Conservation (phyloP, 1,140 invertebrate genomes). For the Dendroctonus valens region DNA sequence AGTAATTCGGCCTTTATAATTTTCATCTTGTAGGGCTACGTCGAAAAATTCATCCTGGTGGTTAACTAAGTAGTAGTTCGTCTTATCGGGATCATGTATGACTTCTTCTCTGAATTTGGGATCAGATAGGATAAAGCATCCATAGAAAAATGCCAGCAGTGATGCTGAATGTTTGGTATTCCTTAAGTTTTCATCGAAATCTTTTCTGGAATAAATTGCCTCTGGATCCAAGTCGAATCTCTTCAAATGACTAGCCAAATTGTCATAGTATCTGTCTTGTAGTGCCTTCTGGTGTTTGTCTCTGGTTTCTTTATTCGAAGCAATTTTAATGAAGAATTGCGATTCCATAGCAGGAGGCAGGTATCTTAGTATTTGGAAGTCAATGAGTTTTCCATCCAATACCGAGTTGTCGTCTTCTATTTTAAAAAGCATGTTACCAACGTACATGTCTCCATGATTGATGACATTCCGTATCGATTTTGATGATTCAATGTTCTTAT, state of each 20-base stretch:
- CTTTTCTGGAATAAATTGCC: background rate
- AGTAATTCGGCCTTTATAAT: no score
- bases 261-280: background rate
- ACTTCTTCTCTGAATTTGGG: no score
- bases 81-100: no score
- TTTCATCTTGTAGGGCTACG: no score
- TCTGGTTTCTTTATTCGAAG: background rate
- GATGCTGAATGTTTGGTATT: no score
- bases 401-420: background rate
- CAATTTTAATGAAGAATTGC: background rate
- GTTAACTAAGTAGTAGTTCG: no score
- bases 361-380: background rate
- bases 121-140: no score
- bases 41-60: no score
- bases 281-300: background rate
- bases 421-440: background rate
- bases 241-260: background rate
- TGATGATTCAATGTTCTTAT: background rate
- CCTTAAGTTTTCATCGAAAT: background rate
- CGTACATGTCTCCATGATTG: background rate
- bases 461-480: conserved; percentile 4
- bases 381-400: background rate
- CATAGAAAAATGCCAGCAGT: no score
- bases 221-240: background rate
- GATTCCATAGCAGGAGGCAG: background rate